Evolutionary conservation across 2,797 vertebrate genomes (phyloP), one percentile per base, ranked within the genome.

Genomic region (Onychomys arenicola): DNA sequence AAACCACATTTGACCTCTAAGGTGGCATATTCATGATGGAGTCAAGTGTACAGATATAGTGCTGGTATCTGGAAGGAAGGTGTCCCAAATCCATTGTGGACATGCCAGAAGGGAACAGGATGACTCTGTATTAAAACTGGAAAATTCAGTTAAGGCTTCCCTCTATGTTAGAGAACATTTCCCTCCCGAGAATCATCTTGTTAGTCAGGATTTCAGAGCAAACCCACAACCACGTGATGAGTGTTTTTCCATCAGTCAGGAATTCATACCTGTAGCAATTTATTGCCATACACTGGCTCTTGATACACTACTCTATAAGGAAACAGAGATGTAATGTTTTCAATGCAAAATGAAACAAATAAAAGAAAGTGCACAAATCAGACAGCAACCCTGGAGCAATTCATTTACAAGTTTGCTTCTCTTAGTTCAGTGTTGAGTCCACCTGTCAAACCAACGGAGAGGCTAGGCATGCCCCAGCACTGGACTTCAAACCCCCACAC

Each of bases 291-390:
- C 93, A 98, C 96, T 98, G 98, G 96, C 96, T 98, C 97, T 97
- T 98, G 98, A 97, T 98, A 98, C 93, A 98, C 98, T 98, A 98
- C 96, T 98, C 98, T 97, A 98, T 89, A 98, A 98, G 96, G 97
- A 98, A 98, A 98, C 96, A 98, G 96, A 98, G 98, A 98, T 97
- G 97, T 95, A 96, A 98, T 97, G 78, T 98, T 98, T 98, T 95
- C 92, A 98, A 98, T 98, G 97, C 97, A 98, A 98, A 97, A 97
- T 84, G 81, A 96, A 96, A 95, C 97, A 97, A 97, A 97, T 92
- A 82, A 93, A 97, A 96, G 82, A 96, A 96, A 97, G 96, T 91
- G 97, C 98, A 96, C 92, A 98, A 97, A 96, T 98, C 81, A 97
- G 92, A 97, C 92, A 98, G 94, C 97, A 97, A 96, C 88, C 55